Evolutionary conservation across 23 tunicate genomes (phyloP).

Genomic region (Oikopleura vanhoeffeni): DNA sequence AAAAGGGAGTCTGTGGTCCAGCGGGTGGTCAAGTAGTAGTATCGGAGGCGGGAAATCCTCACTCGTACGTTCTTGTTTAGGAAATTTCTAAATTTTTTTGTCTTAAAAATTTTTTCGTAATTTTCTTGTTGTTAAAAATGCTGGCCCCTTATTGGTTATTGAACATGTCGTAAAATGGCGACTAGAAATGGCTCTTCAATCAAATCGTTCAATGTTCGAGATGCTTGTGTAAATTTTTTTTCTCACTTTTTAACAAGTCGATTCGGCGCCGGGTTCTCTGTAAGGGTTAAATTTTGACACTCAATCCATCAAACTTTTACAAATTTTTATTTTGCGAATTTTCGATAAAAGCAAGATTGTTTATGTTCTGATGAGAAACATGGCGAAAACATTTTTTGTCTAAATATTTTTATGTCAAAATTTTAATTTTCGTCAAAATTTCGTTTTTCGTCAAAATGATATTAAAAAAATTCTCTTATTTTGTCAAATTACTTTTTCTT

Average conservation of each 20-base stretch:
- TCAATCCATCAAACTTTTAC: not conserved
- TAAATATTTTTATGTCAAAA: too few relatives aligned
- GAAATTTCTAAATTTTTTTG: not conserved
- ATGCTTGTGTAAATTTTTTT: not conserved
- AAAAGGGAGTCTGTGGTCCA: not conserved
- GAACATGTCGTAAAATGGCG: not conserved
- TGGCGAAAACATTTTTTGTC: too few relatives aligned
- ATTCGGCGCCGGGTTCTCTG: too few relatives aligned
- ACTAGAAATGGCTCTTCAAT: not conserved
- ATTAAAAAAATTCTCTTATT: too few relatives aligned
- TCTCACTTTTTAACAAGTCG: not conserved
- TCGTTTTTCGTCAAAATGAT: too few relatives aligned
- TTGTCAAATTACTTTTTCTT: too few relatives aligned
- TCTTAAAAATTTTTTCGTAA: not conserved
- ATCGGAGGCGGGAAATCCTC: not conserved
- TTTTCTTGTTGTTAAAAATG: too few relatives aligned
- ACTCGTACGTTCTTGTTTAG: not conserved
- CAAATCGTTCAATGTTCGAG: not conserved
- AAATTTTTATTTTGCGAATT: too few relatives aligned
- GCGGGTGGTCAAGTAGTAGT: not conserved
- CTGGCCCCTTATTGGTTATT: not conserved
- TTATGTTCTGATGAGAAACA: too few relatives aligned
- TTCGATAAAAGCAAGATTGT: too few relatives aligned
- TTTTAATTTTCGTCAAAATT: too few relatives aligned
- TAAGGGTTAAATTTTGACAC: too few relatives aligned